These are phyloP conservation scores for Hemicrepidius hirtus DNA, from an alignment of 2,888 invertebrate species.

Conservation along the genomic window DNA sequence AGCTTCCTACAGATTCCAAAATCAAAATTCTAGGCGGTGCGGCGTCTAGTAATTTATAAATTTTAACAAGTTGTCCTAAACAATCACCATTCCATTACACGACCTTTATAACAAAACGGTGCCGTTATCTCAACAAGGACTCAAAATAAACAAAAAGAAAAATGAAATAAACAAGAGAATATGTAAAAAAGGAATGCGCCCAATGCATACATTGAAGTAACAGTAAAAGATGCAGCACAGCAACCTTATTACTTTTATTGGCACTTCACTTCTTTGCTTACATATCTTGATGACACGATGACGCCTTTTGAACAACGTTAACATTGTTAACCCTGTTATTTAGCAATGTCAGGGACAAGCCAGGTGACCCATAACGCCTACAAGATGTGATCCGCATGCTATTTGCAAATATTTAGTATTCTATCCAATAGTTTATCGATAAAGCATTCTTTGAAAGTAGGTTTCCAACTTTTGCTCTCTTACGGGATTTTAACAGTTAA, in stretches of 20 bases:
- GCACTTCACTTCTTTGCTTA: slow-evolving; percentile 22
- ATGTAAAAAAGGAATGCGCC: not conserved
- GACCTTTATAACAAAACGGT: not conserved
- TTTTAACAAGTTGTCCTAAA: too few relatives aligned
- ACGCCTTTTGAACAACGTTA: slow-evolving; percentile 18
- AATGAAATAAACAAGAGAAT: not conserved
- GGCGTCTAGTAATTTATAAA: too few relatives aligned
- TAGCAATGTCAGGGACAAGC: slow-evolving; percentile 34
- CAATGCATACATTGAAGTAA: slow-evolving; percentile 21
- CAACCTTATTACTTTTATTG: slow-evolving; percentile 25
- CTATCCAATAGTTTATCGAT: slow-evolving; percentile 32
- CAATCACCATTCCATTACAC: not conserved
- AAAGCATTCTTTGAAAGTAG: slow-evolving; percentile 21
- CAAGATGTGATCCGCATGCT: slow-evolving; percentile 37
- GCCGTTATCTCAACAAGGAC: not conserved
- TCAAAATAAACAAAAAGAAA: not conserved
- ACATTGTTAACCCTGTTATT: slow-evolving; percentile 28
- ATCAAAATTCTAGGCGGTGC: too few relatives aligned
- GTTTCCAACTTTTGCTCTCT: slow-evolving; percentile 29
- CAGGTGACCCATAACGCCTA: slow-evolving; percentile 36
- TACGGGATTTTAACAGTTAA: slow-evolving; percentile 38
- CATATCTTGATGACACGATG: slow-evolving; percentile 7
- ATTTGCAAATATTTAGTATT: slow-evolving; percentile 38
- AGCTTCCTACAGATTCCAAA: too few relatives aligned
- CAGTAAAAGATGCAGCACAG: slow-evolving; percentile 24